Base-by-base conservation (phyloP, 2,888 invertebrate genomes). In the Lasioglossum figueresi region DNA sequence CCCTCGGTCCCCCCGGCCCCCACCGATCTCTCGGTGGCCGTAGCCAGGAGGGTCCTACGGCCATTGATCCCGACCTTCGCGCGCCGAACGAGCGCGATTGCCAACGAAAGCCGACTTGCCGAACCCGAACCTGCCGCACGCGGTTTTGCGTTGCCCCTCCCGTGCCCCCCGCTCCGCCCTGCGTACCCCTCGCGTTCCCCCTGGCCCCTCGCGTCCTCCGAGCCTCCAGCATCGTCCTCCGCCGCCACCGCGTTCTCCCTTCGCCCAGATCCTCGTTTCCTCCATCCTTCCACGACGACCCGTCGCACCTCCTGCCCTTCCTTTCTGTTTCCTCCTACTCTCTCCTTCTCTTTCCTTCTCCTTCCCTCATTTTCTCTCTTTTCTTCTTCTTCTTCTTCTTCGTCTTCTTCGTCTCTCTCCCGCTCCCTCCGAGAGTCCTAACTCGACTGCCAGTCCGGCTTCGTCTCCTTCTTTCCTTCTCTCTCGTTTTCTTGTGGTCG, bases 11-110 rank as follows among this genome's bases (percentile, higher is more conserved):
- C 78, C 77, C 75, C 75, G 78, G 40, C 70, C 79, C 81, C 56
- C 89, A 27, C 59, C 70, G 71, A 77, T 72, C 80, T 45, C 40
- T 45, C 84, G 34, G 76, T 78, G 45, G 48, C 79, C 80, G 78
- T 85, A 78, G 71, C 82, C 88, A 90, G 87, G 91, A 91, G 94
- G 94, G 94, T 93, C 94, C 94, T 94, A 94, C 94, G 95, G 95
- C 94, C 95, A 93, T 95, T 95, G 95, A 95, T 95, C 95, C 95
- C 94, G 95, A 95, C 95, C 95, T 95, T 95, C 95, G 94, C 94
- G 94, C 95, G 95, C 94, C 94, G 93, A 94, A 95, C 95, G 93
- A 93, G 91, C 93, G 93, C 94, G 93, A 94, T 93, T 92, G 94
- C 93, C 92, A 92, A 92, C 93, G 93, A 93, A 92, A 92, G 92